Conservation (phyloP, 2,113 vertebrate genomes). For the Paradisaea rubra region DNA sequence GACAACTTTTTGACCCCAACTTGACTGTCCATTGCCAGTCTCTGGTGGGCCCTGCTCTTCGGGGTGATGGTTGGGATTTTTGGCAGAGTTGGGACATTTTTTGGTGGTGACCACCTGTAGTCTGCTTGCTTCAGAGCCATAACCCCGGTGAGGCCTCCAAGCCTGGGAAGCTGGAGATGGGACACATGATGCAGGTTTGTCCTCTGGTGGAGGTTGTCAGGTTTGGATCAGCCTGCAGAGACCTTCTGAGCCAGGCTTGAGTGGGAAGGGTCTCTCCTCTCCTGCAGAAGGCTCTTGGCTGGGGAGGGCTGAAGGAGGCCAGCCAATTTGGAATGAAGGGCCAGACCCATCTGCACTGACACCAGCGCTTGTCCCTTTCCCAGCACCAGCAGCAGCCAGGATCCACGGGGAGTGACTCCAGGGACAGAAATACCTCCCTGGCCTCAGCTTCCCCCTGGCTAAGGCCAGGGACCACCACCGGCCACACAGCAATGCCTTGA, state of each 20-base stretch:
- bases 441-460: neutral
- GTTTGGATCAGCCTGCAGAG: neutral
- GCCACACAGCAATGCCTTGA: accelerated
- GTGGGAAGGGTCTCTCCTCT: neutral
- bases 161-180: neutral
- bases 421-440: neutral
- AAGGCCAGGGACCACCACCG: neutral
- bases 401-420: accelerated
- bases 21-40: neutral
- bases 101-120: neutral
- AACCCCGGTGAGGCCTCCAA: neutral
- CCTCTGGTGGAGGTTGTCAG: neutral
- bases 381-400: neutral
- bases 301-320: neutral
- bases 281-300: neutral
- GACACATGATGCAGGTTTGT: neutral
- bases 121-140: neutral
- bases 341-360: neutral
- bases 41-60: neutral
- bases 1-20: neutral
- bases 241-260: neutral
- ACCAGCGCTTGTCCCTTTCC: neutral
- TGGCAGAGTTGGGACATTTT: neutral
- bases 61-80: neutral
- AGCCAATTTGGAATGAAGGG: neutral